Evolutionary conservation across 1,140 invertebrate genomes (phyloP).

Genomic region (Monomorium pharaonis): DNA sequence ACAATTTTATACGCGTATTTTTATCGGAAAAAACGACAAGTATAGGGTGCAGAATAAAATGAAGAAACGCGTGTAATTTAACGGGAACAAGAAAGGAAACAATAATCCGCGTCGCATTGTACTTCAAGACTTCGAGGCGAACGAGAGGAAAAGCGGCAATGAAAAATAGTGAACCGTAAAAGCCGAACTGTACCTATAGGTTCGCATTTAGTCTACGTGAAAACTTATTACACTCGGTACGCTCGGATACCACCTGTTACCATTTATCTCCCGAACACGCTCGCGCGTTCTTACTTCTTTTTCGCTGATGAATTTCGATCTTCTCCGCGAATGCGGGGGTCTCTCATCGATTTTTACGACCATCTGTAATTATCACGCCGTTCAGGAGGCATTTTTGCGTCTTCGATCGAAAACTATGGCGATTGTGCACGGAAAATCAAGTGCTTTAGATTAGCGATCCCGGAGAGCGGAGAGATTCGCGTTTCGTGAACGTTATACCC

Average conservation of each 20-base stretch:
- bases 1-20: neutral
- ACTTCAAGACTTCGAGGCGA: conserved; percentile 33
- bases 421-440: neutral
- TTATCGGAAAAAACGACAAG: neutral
- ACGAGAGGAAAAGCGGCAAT: conserved; percentile 49
- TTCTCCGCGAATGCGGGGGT: neutral
- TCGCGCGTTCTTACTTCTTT: conserved; percentile 36
- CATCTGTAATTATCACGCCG: neutral
- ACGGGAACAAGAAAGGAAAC: neutral
- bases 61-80: neutral
- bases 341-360: conserved; percentile 13
- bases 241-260: conserved; percentile 54
- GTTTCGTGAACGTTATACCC: neutral
- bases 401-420: conserved; percentile 35
- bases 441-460: neutral
- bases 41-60: neutral
- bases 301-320: conserved; percentile 35
- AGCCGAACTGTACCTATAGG: conserved; percentile 26
- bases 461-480: neutral
- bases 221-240: conserved; percentile 54
- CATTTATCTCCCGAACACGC: conserved; percentile 51
- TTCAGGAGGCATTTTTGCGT: neutral
- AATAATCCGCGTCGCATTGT: conserved; percentile 29
- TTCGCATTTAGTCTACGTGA: conserved; percentile 55
- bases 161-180: conserved; percentile 47